Evolutionary conservation across 1,140 invertebrate species (phyloP), one percentile per base, ranked within the genome.

Genomic region (Sogatella furcifera): DNA sequence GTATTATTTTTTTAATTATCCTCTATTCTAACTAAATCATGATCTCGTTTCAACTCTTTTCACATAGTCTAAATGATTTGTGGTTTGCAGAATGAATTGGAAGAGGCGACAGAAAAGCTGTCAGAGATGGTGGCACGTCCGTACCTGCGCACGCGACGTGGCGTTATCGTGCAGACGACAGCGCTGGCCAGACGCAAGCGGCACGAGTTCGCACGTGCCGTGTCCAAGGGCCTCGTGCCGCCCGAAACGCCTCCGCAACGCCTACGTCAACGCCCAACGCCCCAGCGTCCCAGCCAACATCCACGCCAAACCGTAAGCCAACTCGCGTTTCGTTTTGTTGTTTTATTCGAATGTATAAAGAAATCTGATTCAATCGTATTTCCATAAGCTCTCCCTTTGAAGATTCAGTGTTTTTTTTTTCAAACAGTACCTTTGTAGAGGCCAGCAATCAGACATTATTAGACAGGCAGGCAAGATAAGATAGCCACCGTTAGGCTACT

Each of bases 191-290:
- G 81, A 56, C 73, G 81, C 54, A 83, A 83, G 69, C 69, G 84
- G 22, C 78, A 82, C 54, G 84, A 86, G 69, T 84, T 86, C 65
- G 75, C 84, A 2, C 72, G 76, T 34, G 82, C 84, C 38, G 81
- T 85, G 19, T 76, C 77, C n/a, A 83, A 83, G 71, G 83, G 84
- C 3, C 72, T 84, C 9, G 78, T 84, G 31, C 82, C 83, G n/a
- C 81, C 82, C 6, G 82, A 84, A 70, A 83, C 81, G 15, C 62
- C 55, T 14, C 55, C 61, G 21, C 41, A 44, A 38, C 19, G 61
- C 17, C 8, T 31, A 54, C 49, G 59, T 9, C n/a, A 31, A 31
- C 10, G 31, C 31, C 31, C 4, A 31, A 31, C 31, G 31, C n/a
- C n/a, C n/a, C n/a, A n/a, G n/a, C n/a, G n/a, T n/a, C n/a, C n/a